phyloP scores from a whole-genome alignment of 2,888 invertebrate genomes.

The Nomada flava region DNA sequence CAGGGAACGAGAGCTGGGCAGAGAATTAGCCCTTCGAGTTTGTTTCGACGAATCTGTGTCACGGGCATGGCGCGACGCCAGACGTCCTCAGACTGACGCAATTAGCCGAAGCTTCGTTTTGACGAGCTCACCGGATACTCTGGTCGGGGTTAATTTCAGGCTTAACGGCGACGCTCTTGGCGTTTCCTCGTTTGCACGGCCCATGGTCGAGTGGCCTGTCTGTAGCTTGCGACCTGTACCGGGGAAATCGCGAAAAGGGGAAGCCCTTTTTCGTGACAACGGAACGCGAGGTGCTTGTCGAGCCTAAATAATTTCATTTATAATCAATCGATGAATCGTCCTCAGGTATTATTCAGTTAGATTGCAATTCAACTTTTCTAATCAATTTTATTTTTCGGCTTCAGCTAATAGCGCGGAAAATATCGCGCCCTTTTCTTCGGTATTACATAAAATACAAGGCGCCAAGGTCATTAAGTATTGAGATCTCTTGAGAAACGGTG shows the following conservation, averaged over 20 bases:
- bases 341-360: too few relatives aligned
- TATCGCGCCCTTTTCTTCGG: too few relatives aligned
- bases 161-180: constrained; percentile 37
- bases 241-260: not conserved
- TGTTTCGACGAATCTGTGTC: constrained; percentile 60
- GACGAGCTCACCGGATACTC: constrained; percentile 47
- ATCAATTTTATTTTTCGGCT: too few relatives aligned
- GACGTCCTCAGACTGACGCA: constrained; percentile 51
- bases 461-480: too few relatives aligned
- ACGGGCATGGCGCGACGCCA: constrained; percentile 58
- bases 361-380: too few relatives aligned
- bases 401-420: too few relatives aligned
- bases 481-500: too few relatives aligned
- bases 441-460: too few relatives aligned
- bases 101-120: constrained; percentile 61
- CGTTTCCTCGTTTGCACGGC: constrained; percentile 13
- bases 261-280: too few relatives aligned
- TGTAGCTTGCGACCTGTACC: not conserved
- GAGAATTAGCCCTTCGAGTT: constrained; percentile 49
- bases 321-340: too few relatives aligned
- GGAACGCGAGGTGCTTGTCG: too few relatives aligned
- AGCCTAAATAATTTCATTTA: too few relatives aligned
- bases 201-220: not conserved
- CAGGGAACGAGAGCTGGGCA: not conserved
- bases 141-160: constrained; percentile 43